Base-by-base conservation (phyloP, 2,888 invertebrate species). In the Odontomyia ornata region DNA sequence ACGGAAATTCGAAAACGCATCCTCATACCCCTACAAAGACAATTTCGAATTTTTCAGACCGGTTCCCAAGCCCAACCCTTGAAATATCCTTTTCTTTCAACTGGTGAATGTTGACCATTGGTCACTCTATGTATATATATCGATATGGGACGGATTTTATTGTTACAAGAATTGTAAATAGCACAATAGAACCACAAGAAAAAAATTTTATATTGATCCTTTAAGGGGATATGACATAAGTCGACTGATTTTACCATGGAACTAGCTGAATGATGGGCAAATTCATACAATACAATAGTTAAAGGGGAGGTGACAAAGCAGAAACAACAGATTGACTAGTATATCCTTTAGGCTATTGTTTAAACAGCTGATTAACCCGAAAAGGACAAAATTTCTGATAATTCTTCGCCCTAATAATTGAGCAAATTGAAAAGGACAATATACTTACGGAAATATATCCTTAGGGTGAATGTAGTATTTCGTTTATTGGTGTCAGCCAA, bases 351-450 rank as follows among this genome's bases (percentile, higher is more conserved):
- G 18, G 52, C 52, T 52, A 52, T 52, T 52, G 18, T 52, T 52
- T 52, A 52, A n/a, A 9, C 52, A 52, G 15, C 52, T 52, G 52
- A 52, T 52, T 52, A 52, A 15, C 15, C 13, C 13, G 13, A 15
- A 52, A 52, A 4, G 52, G 7, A n/a, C 5, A 18, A 52, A 52
- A 52, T 52, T 13, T 18, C 52, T 15, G 2, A 4, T 4, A 52
- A 52, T 15, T 52, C 5, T 52, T 43, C 13, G 7, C 7, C 7
- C 43, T 43, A 43, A 43, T 13, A 43, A 52, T n/a, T 18, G 52
- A 52, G 2, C 52, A 18, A 52, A 52, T 52, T 52, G 52, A 52
- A 52, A 52, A 52, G 15, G 52, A 52, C 52, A n/a, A 52, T 52
- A 36, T 5, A 36, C 36, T 36, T 36, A 9, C 52, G 52, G 3